Conservation (phyloP, 2,888 invertebrate species). For the Dorcus parallelipipedus region DNA sequence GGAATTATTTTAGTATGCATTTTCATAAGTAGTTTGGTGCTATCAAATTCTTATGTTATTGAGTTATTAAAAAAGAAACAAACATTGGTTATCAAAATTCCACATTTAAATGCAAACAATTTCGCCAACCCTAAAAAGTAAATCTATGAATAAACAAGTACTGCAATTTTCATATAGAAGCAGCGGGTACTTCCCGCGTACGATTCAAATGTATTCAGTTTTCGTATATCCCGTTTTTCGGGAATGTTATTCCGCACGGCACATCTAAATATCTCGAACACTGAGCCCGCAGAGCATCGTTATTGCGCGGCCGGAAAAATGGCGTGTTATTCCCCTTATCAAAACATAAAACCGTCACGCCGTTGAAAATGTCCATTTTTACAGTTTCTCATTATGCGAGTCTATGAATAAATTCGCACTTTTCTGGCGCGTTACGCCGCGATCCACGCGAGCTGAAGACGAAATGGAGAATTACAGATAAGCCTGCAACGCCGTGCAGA, state of each 20-base stretch:
- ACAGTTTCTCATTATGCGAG: conserved; percentile 55
- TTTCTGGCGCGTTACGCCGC: conserved; percentile 45
- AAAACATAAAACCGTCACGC: conserved; percentile 52
- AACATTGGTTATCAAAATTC: no score
- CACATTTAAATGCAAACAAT: no score
- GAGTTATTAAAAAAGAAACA: no score
- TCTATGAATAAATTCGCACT: conserved; percentile 57
- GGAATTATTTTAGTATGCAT: no score
- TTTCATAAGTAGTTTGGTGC: no score
- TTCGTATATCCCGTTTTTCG: conserved; percentile 1
- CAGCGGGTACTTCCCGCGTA: background rate
- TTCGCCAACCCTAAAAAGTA: no score
- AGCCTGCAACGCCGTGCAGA: conserved; percentile 33
- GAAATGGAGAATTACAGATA: conserved; percentile 48
- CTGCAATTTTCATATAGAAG: background rate
- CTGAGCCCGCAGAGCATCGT: conserved; percentile 7
- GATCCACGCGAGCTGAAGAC: conserved; percentile 34
- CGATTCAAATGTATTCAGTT: background rate
- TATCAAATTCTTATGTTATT: no score
- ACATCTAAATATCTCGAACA: conserved; percentile 13
- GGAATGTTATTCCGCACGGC: background rate
- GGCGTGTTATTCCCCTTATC: conserved; percentile 52
- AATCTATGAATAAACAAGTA: no score
- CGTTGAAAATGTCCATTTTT: conserved; percentile 54
- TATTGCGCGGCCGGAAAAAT: conserved; percentile 42